Evolutionary conservation across 2,113 vertebrate genomes (phyloP), one percentile per base, ranked within the genome.

Genomic region (Oncorhynchus nerka): DNA sequence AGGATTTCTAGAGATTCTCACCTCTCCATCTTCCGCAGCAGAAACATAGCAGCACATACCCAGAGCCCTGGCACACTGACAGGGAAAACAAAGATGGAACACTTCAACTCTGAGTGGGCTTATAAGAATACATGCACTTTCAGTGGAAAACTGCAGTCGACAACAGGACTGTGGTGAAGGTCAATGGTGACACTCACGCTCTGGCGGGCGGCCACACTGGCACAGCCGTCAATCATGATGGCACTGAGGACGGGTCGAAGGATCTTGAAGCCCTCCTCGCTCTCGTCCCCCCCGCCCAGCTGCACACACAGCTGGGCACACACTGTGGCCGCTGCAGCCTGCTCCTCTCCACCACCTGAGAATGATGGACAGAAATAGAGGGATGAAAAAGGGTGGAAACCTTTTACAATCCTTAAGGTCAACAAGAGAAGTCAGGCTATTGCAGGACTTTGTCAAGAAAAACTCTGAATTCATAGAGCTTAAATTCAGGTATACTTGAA

Each of bases 41-140:
- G 96, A 97, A 13, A 99, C 92, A 1, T 96, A 99, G 83, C 97
- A 99, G 91, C 97, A 97, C 93, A 97, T 86, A 45, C 97, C 96
- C 76, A 99, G 86, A 69, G 97, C 94, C 0, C 87, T 92, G 75
- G 97, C 97, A 70, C 97, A 99, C 98, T 98, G 89, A 68, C 9
- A 64, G n/a, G 22, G 39, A 11, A 45, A 57, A 19, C 13, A 16
- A 61, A 16, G 5, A 70, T 12, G 24, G 62, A 20, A 45, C 39
- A 12, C 39, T 45, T 45, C 39, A 11, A 45, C 39, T 45, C 9
- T 11, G 39, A 11, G 39, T 45, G 9, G 39, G 9, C 39, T 45
- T 45, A 45, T 3, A 45, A 45, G 39, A 45, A 45, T 11, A 45
- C 39, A 45, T 45, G 8, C 9, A 45, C 39, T 45, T 9, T 45